phyloP scores from a whole-genome alignment of 2,888 invertebrate genomes.

The Automeris io region DNA sequence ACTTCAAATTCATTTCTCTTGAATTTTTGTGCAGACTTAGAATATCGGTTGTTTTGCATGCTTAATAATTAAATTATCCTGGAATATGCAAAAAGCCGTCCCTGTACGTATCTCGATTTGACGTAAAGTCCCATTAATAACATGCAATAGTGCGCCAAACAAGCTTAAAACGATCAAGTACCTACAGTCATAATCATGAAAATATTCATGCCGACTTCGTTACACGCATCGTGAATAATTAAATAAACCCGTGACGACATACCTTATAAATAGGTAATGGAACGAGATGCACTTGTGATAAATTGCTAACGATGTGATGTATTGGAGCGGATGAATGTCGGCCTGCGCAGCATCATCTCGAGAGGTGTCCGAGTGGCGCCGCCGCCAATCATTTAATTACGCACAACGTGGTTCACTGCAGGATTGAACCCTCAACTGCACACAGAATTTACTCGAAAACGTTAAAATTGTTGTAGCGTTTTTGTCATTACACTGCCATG shows the following conservation, averaged over 20 bases:
- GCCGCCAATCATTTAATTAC: constrained; percentile 64
- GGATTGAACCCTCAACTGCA: constrained; percentile 32
- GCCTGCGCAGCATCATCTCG: constrained; percentile 53
- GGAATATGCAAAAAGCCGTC: too few species aligned
- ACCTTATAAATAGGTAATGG: constrained; percentile 10
- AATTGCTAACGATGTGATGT: constrained; percentile 39
- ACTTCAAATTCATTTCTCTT: too few species aligned
- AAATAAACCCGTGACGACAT: not conserved
- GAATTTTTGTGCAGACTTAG: too few species aligned
- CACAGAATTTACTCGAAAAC: constrained; percentile 8
- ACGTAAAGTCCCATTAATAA: too few species aligned
- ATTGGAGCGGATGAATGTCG: constrained; percentile 41
- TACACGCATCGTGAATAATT: not conserved
- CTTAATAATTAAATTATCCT: too few species aligned
- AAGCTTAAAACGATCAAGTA: not conserved
- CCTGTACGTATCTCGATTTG: too few species aligned
- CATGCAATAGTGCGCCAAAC: too few species aligned
- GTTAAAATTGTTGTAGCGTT: constrained; percentile 8
- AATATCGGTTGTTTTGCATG: too few species aligned
- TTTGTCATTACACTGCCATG: constrained; percentile 7
- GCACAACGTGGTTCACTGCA: constrained; percentile 32
- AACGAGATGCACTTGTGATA: constrained; percentile 26
- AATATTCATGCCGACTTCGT: not conserved
- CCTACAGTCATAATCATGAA: not conserved
- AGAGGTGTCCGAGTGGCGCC: constrained; percentile 61